Evolutionary conservation across 2,888 invertebrate species (phyloP).

Genomic region (Scaptomyza parva): DNA sequence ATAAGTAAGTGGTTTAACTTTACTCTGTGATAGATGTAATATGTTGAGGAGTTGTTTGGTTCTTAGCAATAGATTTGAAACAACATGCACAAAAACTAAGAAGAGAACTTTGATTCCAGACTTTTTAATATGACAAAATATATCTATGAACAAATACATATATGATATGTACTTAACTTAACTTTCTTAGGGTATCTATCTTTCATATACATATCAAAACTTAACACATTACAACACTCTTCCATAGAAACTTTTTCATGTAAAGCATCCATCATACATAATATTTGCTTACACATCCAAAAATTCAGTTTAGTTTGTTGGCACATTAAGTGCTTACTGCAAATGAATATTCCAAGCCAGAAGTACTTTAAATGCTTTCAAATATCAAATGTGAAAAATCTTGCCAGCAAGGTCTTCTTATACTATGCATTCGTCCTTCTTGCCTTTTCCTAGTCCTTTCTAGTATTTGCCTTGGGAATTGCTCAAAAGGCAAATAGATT

Average conservation of each 20-base stretch:
- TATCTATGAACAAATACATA: no score
- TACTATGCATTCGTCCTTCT: neutral
- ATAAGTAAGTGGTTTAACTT: neutral
- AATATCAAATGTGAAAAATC: neutral
- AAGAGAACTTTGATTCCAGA: no score
- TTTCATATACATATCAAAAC: no score
- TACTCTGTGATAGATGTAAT: neutral
- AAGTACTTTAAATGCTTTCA: constrained; percentile 1
- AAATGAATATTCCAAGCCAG: constrained; percentile 28
- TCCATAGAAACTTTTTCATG: constrained; percentile 10
- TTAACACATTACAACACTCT: neutral
- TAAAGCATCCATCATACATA: constrained; percentile 2
- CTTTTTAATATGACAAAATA: no score
- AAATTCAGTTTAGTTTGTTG: constrained; percentile 6
- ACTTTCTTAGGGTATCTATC: constrained; percentile 1
- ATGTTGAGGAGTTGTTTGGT: neutral
- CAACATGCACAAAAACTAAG: no score
- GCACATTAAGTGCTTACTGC: constrained; percentile 17
- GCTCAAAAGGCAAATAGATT: neutral
- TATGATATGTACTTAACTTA: no score
- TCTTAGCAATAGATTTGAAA: neutral
- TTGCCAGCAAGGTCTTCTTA: neutral
- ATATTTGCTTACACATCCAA: constrained; percentile 12
- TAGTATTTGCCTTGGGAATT: neutral
- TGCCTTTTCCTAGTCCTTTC: neutral